phyloP scores from a whole-genome alignment of 1,140 invertebrate genomes.

The Dreissena rostriformis region DNA sequence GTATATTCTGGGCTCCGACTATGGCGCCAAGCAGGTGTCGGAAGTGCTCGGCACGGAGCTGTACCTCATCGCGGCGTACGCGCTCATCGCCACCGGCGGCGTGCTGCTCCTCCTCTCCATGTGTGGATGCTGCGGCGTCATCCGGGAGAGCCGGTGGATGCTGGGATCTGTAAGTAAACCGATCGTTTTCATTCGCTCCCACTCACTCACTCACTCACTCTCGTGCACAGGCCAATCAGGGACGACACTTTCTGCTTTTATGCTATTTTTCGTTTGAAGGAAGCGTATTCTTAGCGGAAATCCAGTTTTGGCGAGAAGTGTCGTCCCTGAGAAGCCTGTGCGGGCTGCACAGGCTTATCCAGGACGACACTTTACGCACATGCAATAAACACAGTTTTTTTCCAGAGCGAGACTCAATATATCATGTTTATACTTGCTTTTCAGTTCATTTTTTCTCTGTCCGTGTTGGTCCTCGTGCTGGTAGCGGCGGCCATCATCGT shows the following conservation, averaged over 20 bases:
- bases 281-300: too few species aligned
- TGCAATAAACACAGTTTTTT: too few species aligned
- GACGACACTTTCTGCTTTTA: too few species aligned
- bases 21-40: slow-evolving; percentile 60
- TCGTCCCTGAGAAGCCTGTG: too few species aligned
- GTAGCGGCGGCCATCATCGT: slow-evolving; percentile 47
- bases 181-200: not conserved
- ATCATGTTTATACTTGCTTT: not conserved
- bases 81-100: slow-evolving; percentile 67
- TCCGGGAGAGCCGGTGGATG: slow-evolving; percentile 69
- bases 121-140: slow-evolving; percentile 72
- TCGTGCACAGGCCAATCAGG: too few species aligned
- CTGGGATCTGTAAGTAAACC: slow-evolving; percentile 67
- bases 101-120: slow-evolving; percentile 68
- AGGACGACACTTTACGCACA: too few species aligned
- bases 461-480: slow-evolving; percentile 39
- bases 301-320: too few species aligned
- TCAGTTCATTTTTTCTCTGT: slow-evolving; percentile 54
- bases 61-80: slow-evolving; percentile 63
- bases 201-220: too few species aligned
- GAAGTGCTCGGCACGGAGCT: slow-evolving; percentile 62
- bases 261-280: too few species aligned
- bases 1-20: slow-evolving; percentile 86
- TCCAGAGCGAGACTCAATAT: too few species aligned
- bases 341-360: too few species aligned